phyloP scores from a whole-genome alignment of 2,888 invertebrate species.

The Clostera curtula region DNA sequence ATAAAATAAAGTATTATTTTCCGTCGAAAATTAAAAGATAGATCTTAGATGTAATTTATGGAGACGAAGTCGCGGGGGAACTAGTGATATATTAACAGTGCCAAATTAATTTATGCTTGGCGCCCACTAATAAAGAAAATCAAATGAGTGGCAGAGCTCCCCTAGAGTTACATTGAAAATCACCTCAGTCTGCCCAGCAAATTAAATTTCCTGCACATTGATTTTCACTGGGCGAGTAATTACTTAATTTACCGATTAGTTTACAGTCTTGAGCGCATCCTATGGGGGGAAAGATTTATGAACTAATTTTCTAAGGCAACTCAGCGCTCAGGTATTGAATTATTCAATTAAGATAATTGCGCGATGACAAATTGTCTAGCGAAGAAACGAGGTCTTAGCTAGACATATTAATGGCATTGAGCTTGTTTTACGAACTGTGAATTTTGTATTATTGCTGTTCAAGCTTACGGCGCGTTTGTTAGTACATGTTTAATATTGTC shows the following conservation, averaged over 20 bases:
- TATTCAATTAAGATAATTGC: constrained; percentile 32
- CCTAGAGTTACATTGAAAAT: constrained; percentile 41
- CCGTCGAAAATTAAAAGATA: too few species aligned
- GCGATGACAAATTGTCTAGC: constrained; percentile 16
- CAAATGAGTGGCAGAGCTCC: constrained; percentile 23
- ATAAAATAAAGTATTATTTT: too few species aligned
- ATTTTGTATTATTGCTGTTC: too few species aligned
- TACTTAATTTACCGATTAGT: constrained; percentile 64
- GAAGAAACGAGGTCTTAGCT: too few species aligned
- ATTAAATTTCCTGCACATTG: constrained; percentile 65
- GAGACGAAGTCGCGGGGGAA: too few species aligned
- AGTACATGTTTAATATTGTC: too few species aligned
- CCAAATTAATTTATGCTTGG: constrained; percentile 19
- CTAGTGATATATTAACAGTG: not conserved
- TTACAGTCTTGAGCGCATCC: constrained; percentile 45
- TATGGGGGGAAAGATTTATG: constrained; percentile 49
- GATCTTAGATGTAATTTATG: too few species aligned
- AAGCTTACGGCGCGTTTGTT: too few species aligned
- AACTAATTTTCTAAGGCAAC: constrained; percentile 38
- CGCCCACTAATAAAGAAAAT: constrained; percentile 39
- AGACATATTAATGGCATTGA: too few species aligned
- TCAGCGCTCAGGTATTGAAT: constrained; percentile 27
- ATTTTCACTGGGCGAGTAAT: constrained; percentile 55
- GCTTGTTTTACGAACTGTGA: too few species aligned
- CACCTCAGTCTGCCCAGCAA: constrained; percentile 43